phyloP scores from a whole-genome alignment of 1,140 invertebrate species.

The Plectrocnemia conspersa region DNA sequence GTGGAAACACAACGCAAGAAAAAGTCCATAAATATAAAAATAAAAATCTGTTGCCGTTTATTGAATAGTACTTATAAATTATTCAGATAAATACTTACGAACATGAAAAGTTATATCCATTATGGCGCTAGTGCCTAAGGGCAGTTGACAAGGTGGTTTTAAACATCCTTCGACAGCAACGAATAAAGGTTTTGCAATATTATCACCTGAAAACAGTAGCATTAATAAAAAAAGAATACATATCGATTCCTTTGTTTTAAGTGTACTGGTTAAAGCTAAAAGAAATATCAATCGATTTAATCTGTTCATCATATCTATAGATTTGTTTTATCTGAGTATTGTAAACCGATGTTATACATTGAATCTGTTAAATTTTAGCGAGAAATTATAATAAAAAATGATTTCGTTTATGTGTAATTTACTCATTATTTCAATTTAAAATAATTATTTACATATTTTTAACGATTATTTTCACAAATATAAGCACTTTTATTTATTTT shows the following conservation, averaged over 20 bases:
- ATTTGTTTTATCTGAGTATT: neutral
- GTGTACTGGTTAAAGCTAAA: neutral
- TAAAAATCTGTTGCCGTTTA: neutral
- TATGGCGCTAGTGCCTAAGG: neutral
- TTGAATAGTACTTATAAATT: neutral
- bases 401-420: neutral
- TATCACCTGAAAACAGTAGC: neutral
- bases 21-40: neutral
- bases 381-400: neutral
- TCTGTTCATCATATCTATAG: neutral
- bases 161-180: neutral
- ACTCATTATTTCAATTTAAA: neutral
- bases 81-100: neutral
- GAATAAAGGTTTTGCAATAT: neutral
- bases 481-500: no score
- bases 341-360: neutral
- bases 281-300: neutral
- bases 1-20: neutral
- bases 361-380: neutral
- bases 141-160: neutral
- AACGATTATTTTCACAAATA: neutral
- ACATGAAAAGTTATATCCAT: neutral
- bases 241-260: neutral
- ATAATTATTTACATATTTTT: neutral
- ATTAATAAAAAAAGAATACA: neutral